Conservation (phyloP, 2,113 vertebrate genomes). For the Cepphus grylle region DNA sequence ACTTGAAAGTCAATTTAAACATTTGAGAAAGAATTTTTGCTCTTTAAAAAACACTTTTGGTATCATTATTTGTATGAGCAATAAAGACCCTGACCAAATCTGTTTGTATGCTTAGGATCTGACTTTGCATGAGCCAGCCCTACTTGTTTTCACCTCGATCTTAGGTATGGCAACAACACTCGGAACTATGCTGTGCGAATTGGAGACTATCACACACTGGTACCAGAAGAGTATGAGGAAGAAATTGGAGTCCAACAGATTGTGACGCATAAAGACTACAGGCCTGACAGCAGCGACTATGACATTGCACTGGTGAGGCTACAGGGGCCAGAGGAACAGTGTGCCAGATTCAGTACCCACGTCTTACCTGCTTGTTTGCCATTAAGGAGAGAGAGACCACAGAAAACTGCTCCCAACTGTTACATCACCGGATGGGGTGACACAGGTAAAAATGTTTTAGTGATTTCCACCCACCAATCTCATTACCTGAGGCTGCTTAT, state of each 20-base stretch:
- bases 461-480: not conserved
- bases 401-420: slow-evolving; percentile 86
- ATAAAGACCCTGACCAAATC: not conserved
- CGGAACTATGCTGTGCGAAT: slow-evolving; percentile 87
- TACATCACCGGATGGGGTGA: slow-evolving; percentile 97
- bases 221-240: slow-evolving; percentile 92
- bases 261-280: slow-evolving; percentile 83
- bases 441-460: slow-evolving; percentile 82
- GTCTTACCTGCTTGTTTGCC: slow-evolving; percentile 92
- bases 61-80: not conserved
- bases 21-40: not conserved
- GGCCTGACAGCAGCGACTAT: slow-evolving; percentile 84
- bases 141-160: not conserved
- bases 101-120: not conserved
- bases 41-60: not conserved
- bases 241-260: slow-evolving; percentile 86
- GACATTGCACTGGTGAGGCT: slow-evolving; percentile 90
- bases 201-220: slow-evolving; percentile 93
- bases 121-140: not conserved
- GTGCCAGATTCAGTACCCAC: slow-evolving; percentile 80
- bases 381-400: slow-evolving; percentile 79
- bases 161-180: slow-evolving; percentile 90
- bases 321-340: slow-evolving; percentile 76
- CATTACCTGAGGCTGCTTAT: not conserved
- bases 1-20: not conserved